These are phyloP conservation scores for Ophion ventricosus DNA, from an alignment of 2,888 invertebrate species.

Conservation along the genomic window DNA sequence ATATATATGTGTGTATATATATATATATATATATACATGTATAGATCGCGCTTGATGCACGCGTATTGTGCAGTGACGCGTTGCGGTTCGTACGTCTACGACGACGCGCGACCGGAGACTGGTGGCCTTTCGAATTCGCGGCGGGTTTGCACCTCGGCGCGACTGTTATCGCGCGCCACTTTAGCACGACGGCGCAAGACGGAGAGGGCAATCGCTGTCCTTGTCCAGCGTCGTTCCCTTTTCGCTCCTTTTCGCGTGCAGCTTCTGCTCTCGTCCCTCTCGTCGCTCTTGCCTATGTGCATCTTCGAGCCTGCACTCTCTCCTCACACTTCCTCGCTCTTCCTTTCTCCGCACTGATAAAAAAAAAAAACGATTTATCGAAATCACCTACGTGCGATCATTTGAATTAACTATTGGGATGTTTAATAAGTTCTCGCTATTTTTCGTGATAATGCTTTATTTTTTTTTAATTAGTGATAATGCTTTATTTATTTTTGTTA, in stretches of 20 bases:
- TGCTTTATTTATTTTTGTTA: too few species aligned
- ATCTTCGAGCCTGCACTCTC: conserved; percentile 38
- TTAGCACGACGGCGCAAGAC: conserved; percentile 44
- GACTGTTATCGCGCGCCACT: conserved; percentile 77
- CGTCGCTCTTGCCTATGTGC: conserved; percentile 49
- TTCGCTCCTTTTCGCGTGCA: conserved; percentile 56
- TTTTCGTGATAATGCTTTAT: too few species aligned
- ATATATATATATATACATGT: conserved; percentile 9
- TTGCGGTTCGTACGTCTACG: conserved; percentile 73
- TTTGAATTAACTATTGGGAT: too few species aligned
- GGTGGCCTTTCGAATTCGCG: conserved; percentile 81
- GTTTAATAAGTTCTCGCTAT: too few species aligned
- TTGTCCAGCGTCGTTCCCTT: conserved; percentile 53
- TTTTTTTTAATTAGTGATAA: too few species aligned
- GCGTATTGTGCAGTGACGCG: conserved; percentile 19
- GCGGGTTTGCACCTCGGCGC: conserved; percentile 81
- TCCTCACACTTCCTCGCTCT: conserved; percentile 13
- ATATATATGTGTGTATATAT: not conserved
- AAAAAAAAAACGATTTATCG: too few species aligned
- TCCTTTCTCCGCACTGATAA: not conserved
- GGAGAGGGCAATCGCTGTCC: conserved; percentile 41
- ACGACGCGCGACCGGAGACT: conserved; percentile 81
- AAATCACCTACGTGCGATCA: too few species aligned
- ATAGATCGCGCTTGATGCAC: conserved; percentile 41
- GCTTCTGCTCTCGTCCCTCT: conserved; percentile 61